Percentiles rank a stretch among this genome's conserved stretches.
These are phyloP conservation scores for Hiodon alosoides DNA, from an alignment of 2,113 vertebrate genomes.

Conservation along the genomic window DNA sequence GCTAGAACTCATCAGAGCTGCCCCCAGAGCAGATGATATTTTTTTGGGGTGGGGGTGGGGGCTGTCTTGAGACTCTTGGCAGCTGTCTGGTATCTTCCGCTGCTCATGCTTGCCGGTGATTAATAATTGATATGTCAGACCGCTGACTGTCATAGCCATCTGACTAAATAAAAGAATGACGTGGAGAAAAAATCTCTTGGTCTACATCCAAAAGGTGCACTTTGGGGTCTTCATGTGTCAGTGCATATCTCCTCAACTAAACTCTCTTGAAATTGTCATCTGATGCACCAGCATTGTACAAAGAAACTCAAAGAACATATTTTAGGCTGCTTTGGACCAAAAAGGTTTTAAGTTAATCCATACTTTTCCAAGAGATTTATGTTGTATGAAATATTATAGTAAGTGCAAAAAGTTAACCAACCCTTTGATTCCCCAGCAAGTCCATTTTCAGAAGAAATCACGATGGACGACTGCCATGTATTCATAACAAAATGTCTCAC, in stretches of 20 bases:
- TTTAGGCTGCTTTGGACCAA: no score
- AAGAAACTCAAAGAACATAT: background rate
- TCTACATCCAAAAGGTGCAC: background rate
- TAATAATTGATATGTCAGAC: constrained; percentile 36
- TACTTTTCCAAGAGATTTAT: no score
- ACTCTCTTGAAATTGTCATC: background rate
- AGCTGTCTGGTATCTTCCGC: constrained; percentile 28
- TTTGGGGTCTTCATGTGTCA: background rate
- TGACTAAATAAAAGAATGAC: constrained; percentile 23
- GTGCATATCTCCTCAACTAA: background rate
- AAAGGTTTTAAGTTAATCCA: no score
- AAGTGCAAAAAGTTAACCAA: no score
- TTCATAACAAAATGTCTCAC: no score
- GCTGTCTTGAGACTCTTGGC: constrained; percentile 7
- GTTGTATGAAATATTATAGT: no score
- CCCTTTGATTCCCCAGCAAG: no score
- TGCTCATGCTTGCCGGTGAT: constrained; percentile 31
- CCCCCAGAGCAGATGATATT: background rate
- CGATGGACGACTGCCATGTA: no score
- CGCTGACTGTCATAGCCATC: constrained; percentile 30
- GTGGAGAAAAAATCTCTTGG: background rate
- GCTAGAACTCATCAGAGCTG: background rate
- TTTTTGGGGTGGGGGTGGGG: background rate
- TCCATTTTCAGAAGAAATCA: no score
- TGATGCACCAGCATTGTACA: background rate